These are phyloP conservation scores for Plebejus melissa DNA, from an alignment of 2,888 invertebrate species.

Conservation along the genomic window DNA sequence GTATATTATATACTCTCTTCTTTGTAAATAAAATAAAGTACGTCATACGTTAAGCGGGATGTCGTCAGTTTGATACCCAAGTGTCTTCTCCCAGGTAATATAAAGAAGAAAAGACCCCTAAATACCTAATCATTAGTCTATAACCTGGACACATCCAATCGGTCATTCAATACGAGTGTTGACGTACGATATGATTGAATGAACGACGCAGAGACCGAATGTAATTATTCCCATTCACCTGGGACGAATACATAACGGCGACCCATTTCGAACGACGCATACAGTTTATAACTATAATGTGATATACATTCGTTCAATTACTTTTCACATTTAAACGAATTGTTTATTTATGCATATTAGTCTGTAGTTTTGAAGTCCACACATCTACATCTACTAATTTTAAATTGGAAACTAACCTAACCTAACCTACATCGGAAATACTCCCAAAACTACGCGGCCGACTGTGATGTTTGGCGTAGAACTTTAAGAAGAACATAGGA, in stretches of 20 bases:
- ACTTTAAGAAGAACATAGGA: too few relatives aligned
- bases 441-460: too few relatives aligned
- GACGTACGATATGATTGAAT: constrained; percentile 35
- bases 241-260: constrained; percentile 29
- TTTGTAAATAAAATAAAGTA: too few relatives aligned
- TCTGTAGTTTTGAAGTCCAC: background rate
- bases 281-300: background rate
- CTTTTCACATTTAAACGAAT: background rate
- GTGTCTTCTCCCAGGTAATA: too few relatives aligned
- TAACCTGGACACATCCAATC: background rate
- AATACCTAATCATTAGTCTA: background rate
- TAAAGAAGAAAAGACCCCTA: too few relatives aligned
- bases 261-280: background rate
- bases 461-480: too few relatives aligned
- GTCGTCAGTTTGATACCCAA: too few relatives aligned
- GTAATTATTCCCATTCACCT: constrained; percentile 37
- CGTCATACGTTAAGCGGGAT: too few relatives aligned
- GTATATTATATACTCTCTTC: too few relatives aligned
- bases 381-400: too few relatives aligned
- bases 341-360: background rate
- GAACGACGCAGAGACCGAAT: constrained; percentile 34
- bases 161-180: background rate
- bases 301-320: background rate
- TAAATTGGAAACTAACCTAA: too few relatives aligned
- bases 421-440: too few relatives aligned